phyloP scores from a whole-genome alignment of 2,888 invertebrate species.

The Actias luna region DNA sequence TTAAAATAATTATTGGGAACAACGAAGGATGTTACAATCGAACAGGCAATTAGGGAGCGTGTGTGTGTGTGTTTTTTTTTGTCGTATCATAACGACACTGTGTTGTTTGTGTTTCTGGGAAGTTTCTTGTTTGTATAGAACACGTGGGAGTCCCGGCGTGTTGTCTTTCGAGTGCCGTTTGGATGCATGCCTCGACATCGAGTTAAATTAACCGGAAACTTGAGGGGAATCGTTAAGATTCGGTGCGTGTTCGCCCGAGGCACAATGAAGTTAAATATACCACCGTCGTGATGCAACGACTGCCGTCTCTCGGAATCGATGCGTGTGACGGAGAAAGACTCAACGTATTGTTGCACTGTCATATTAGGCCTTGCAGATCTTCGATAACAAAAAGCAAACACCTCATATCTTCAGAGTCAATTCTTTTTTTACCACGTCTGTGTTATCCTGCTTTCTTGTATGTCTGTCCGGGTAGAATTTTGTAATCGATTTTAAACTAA shows the following conservation, averaged over 20 bases:
- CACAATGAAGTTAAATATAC: conserved; percentile 11
- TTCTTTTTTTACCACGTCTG: too few species aligned
- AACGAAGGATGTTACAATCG: not conserved
- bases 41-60: conserved; percentile 61
- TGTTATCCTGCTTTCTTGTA: too few species aligned
- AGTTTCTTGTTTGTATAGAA: conserved; percentile 44
- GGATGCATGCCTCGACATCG: conserved; percentile 68
- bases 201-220: conserved; percentile 79
- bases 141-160: conserved; percentile 30
- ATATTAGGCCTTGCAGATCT: too few species aligned
- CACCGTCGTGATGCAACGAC: conserved; percentile 1
- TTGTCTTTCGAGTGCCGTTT: conserved; percentile 33
- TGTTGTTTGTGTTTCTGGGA: conserved; percentile 69
- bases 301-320: conserved; percentile 1
- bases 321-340: too few species aligned
- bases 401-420: too few species aligned
- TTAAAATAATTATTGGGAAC: conserved; percentile 3
- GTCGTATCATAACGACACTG: too few species aligned
- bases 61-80: conserved; percentile 46
- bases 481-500: too few species aligned
- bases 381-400: too few species aligned
- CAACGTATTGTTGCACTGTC: too few species aligned
- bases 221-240: conserved; percentile 74
- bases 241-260: conserved; percentile 54
- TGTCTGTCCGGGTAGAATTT: too few species aligned